Base-by-base conservation (phyloP, 2,797 vertebrate species). In the Ficedula albicollis region DNA sequence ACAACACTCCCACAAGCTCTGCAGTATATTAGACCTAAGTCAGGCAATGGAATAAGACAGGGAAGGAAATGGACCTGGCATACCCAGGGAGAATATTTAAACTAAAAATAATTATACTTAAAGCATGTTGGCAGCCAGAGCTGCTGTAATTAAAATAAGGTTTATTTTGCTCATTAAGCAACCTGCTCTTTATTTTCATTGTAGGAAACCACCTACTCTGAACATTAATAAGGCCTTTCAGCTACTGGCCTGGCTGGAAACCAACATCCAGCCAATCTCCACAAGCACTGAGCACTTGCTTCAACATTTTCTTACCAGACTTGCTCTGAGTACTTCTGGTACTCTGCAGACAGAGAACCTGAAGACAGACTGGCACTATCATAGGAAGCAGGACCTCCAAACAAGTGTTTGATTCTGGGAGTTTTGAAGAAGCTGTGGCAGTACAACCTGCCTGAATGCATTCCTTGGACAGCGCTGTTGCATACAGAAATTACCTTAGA, bases 101-200 rank as follows among this genome's bases (percentile, higher is more conserved):
- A 82, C 59, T 76, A 67, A 83, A 85, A 83, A 69, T 48, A 89
- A 90, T 79, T 87, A 43, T 34, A 79, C 80, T 90, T 90, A 79
- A 91, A 83, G 68, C 49, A 67, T 78, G n/a, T 6, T 43, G 64
- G 72, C 84, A 89, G 70, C 15, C n/a, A 84, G 58, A 76, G 51
- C 17, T 67, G n/a, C 27, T 74, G 38, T 67, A 89, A 95, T 89
- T 93, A 92, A 90, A 94, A 59, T 44, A 79, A 89, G 75, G 81
- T 79, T 94, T 81, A 69, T 87, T 80, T 77, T 93, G 67, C 48
- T 82, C 64, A 74, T 91, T 89, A 73, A 73, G 77, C 38, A 63
- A 41, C 18, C 41, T 56, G 32, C 10, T 80, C 16, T 89, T 87
- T 83, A 80, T 80, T 91, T 94, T 89, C 73, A 41, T 52, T 83